These are phyloP conservation scores for Temnothorax unifasciatus DNA, from an alignment of 2,888 invertebrate species.

Conservation along the genomic window DNA sequence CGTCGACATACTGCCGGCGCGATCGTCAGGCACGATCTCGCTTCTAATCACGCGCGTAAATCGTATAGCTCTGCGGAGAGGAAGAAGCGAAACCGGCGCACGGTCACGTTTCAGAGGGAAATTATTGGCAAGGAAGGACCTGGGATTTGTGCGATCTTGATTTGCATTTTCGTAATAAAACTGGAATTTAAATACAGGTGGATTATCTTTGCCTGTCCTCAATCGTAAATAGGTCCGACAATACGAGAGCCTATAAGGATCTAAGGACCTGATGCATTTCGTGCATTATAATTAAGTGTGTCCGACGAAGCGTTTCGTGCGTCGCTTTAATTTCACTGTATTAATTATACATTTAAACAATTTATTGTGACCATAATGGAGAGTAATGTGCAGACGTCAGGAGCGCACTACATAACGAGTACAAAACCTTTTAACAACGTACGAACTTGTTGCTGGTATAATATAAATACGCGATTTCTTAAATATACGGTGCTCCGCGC, in stretches of 20 bases:
- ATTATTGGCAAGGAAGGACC: background rate
- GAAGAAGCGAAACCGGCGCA: background rate
- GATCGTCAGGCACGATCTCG: slow-evolving; percentile 7
- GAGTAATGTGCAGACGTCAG: background rate
- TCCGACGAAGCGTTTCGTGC: background rate
- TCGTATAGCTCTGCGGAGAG: background rate
- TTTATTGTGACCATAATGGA: background rate
- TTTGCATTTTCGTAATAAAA: background rate
- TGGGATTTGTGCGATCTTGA: background rate
- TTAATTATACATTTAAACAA: background rate
- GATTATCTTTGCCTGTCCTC: background rate
- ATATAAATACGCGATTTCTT: slow-evolving; percentile 23
- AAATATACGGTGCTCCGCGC: background rate
- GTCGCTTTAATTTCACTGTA: background rate
- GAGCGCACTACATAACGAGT: background rate
- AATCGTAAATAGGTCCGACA: background rate
- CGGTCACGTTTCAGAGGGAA: background rate
- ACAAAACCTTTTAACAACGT: background rate
- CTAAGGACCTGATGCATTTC: background rate
- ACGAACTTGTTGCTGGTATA: background rate
- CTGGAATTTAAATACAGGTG: background rate
- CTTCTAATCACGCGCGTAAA: slow-evolving; percentile 11
- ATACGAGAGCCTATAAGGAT: background rate
- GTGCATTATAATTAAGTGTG: background rate
- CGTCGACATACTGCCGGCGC: background rate